Evolutionary conservation across 2,113 vertebrate genomes (phyloP), one percentile per base, ranked within the genome.

Genomic region (Martes martes): DNA sequence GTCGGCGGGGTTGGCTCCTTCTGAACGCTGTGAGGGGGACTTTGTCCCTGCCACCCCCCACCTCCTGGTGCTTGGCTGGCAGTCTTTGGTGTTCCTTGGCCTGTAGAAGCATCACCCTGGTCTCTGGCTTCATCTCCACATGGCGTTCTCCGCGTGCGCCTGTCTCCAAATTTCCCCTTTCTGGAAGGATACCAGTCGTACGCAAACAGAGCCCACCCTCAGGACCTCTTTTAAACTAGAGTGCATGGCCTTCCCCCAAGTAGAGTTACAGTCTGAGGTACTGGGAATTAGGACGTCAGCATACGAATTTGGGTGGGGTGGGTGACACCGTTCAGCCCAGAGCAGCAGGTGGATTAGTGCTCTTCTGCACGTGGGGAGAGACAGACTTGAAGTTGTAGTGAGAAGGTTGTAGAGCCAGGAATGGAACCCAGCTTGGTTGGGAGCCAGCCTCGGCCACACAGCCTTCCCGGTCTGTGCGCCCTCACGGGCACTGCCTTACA

Each of bases 81-180:
- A 7, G 4, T 14, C 73, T 6, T 7, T 26, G 4, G 42, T 57
- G 13, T 11, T 74, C 71, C 52, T 61, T 24, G 10, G 42, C 24
- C 57, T 93, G 10, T 3, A 9, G 84, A 26, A 88, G 24, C 2
- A 4, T 59, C 14, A 24, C 24, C n/a, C 33, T 2, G 2, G 13
- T 55, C 61, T 57, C 14, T 42, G 31, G 28, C n/a, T 76, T 65
- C 26, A 39, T 55, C 31, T 61, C 94, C 23, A 13, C 78, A 0
- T 26, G 36, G 5, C 0, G 0, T 59, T 47, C 8, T 36, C 33
- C 18, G 10, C 26, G 18, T 69, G 74, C 33, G n/a, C 36, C 39
- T 6, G 2, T 42, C 73, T 79, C 74, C 45, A 50, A 11, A 45
- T 85, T 50, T 74, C 18, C 45, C 42, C 45, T 59, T 87, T 88